Conservation (phyloP, 1,140 invertebrate species). For the Proales similis region DNA sequence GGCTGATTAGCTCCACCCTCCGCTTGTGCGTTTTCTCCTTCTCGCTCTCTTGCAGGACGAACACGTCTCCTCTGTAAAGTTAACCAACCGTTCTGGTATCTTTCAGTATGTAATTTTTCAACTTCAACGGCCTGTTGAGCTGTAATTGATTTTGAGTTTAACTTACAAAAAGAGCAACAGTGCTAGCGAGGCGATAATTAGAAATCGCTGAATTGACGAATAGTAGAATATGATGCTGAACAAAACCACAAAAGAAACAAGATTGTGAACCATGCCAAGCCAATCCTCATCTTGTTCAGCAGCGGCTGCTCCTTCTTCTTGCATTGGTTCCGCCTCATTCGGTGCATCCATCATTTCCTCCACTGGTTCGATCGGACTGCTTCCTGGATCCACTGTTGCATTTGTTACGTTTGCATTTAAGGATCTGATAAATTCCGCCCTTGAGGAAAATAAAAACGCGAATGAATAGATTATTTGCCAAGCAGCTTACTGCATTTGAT, state of each 20-base stretch:
- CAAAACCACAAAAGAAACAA: constrained; percentile 23
- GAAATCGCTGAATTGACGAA: constrained; percentile 32
- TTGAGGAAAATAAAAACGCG: too few species aligned
- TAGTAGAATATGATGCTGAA: constrained; percentile 31
- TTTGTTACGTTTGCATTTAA: too few species aligned
- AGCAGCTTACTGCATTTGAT: constrained; percentile 32
- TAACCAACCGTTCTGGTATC: constrained; percentile 35
- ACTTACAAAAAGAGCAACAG: constrained; percentile 29
- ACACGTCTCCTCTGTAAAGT: constrained; percentile 22
- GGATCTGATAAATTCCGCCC: too few species aligned
- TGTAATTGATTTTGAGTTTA: neutral
- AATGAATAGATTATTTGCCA: too few species aligned
- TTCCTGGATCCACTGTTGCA: too few species aligned
- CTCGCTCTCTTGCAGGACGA: neutral
- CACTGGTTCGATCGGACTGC: too few species aligned
- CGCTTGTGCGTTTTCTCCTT: neutral
- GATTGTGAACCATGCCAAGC: constrained; percentile 34
- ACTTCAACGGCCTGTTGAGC: neutral
- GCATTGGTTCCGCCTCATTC: neutral
- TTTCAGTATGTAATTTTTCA: neutral
- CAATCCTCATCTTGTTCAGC: constrained; percentile 28
- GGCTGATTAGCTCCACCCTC: neutral
- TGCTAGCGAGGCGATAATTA: constrained; percentile 6
- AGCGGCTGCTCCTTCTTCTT: constrained; percentile 1
- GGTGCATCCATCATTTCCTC: neutral